A percentile compares a stretch with the other conserved stretches of the same genome.
phyloP scores from a whole-genome alignment of 1,140 invertebrate genomes.

The Drosophila melanogaster region Release_6_plus_ISO1_MT NT_033779.5:7823501-7824000 shows the following conservation, averaged over 20 bases:
- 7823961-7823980: conserved; percentile 92
- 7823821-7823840: conserved; percentile 64
- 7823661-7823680: conserved; percentile 73
- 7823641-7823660: conserved; percentile 71
- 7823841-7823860: conserved; percentile 63
- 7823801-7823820: conserved; percentile 76
- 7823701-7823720: conserved; percentile 61
- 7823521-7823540: conserved; percentile 96
- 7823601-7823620: conserved; percentile 69
- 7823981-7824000: conserved; percentile 93
- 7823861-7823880: conserved; percentile 73
- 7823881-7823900: conserved; percentile 49
- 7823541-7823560: conserved; percentile 92
- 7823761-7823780: conserved; percentile 69
- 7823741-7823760: conserved; percentile 64
- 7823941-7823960: conserved; percentile 90
- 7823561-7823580: conserved; percentile 91
- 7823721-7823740: conserved; percentile 73
- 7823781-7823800: conserved; percentile 66
- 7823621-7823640: conserved; percentile 73
- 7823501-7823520: conserved; percentile 98
- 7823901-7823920: conserved; percentile 62
- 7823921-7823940: conserved; percentile 87
- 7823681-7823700: conserved; percentile 64
- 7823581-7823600: conserved; percentile 89